Evolutionary conservation across 2,888 invertebrate species (phyloP).

Genomic region (Drosophila subquinaria): DNA sequence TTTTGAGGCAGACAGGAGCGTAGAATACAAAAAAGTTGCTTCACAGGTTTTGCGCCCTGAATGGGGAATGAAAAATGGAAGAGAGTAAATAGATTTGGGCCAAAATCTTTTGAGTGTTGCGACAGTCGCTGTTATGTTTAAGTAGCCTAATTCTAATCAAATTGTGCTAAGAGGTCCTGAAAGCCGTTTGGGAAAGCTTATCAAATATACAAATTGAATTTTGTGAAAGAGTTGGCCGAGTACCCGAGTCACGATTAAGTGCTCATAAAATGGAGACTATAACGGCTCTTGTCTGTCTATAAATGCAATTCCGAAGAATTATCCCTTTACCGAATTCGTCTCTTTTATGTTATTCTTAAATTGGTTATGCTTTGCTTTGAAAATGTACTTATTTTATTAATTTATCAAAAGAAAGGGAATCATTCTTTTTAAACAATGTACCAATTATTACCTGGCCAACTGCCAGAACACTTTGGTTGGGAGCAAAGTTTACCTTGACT

Average conservation of each 20-base stretch:
- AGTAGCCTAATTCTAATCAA: constrained; percentile 26
- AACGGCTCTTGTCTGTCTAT: background rate
- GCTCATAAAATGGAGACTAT: constrained; percentile 1
- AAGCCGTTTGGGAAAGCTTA: constrained; percentile 9
- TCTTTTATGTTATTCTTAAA: background rate
- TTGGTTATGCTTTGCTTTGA: background rate
- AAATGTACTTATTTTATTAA: background rate
- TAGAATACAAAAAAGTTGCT: background rate
- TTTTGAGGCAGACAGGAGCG: constrained; percentile 8
- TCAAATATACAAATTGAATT: constrained; percentile 34
- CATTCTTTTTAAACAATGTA: constrained; percentile 13
- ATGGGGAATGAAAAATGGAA: background rate
- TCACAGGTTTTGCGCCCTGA: background rate
- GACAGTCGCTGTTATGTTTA: constrained; percentile 20
- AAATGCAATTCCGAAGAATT: background rate
- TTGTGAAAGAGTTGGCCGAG: constrained; percentile 17
- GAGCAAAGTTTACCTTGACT: constrained; percentile 48
- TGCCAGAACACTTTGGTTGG: constrained; percentile 31
- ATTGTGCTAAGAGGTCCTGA: constrained; percentile 25
- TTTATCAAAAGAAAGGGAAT: background rate
- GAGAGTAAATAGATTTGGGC: constrained; percentile 22
- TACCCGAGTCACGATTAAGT: constrained; percentile 11
- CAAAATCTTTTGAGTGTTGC: constrained; percentile 20
- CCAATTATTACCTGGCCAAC: constrained; percentile 2
- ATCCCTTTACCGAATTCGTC: background rate